Evolutionary conservation across 2,113 vertebrate genomes (phyloP), one percentile per base, ranked within the genome.

Genomic region (Ranitomeya variabilis): DNA sequence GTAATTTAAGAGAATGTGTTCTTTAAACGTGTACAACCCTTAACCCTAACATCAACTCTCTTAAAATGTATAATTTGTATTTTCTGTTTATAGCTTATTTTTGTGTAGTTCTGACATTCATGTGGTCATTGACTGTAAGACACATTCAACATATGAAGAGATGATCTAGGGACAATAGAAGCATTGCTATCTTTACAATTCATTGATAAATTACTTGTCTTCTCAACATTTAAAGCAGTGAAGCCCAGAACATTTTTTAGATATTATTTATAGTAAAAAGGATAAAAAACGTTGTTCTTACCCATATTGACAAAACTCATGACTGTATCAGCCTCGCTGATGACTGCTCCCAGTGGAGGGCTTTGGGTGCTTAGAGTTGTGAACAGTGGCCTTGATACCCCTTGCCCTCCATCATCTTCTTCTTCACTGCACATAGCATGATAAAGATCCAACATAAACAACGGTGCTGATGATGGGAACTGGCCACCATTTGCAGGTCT

Each of bases 281-380:
- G 11, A 18, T 45, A 45, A 45, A 45, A 45, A 86, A 79, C 0
- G 45, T 23, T 71, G 0, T 82, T 91, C 97, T 98, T 95, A 99
- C 98, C 97, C 93, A 98, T 88, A 80, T 99, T 99, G 78, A 99
- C 98, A 85, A 99, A 97, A 93, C 98, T 98, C 96, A 99, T 98
- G 90, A 99, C 97, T 0, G 97, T 97, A 94, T 99, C 97, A 0
- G 97, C 96, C 83, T 96, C 95, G 76, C 95, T 97, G 88, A 97
- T 95, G 87, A 95, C 95, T 2, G 94, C 94, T 82, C 96, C 96
- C 21, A 95, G 94, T 16, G 94, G 93, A 0, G 96, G 94, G 0
- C 92, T 94, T 91, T 96, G 95, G 0, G 95, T 94, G 94, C 94
- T 96, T 92, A 96, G 93, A 37, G 95, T 95, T 6, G 96, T 96